Base-by-base conservation (phyloP, 2,888 invertebrate genomes). In the Callimorpha dominula region DNA sequence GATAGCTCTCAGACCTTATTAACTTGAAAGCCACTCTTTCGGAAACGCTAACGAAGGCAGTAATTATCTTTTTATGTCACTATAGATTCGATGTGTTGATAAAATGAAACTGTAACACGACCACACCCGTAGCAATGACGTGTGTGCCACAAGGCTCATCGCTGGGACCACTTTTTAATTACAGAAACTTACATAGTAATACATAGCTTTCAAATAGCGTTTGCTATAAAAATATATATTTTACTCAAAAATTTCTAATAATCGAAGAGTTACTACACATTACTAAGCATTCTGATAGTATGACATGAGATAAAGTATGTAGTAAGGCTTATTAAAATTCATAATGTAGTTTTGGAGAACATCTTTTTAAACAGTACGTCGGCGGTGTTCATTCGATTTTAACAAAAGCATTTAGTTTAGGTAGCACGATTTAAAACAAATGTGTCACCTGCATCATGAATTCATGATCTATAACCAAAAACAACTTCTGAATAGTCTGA, bases 31-130 rank as follows among this genome's bases (percentile, higher is more conserved):
- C 86, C 68, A 72, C 72, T 79, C 73, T 81, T 80, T 78, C 76
- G 72, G 79, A 77, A 20, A 12, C 66, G 73, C 78, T 70, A 80
- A 80, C 81, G 80, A 71, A 78, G 78, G 79, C 73, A 73, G 81
- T 86, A 88, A 90, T 89, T 90, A 87, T 83, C 79, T 77, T 82
- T 86, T 86, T 85, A 86, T 85, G 88, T 80, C 84, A 83, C 81
- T 80, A 81, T 85, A 83, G 85, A 87, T 87, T 76, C 82, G 64
- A 73, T 81, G 76, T 40, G 75, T 77, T 84, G 85, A 86, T 88
- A 87, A 87, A 82, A 81, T 70, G 67, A 64, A 80, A 73, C 71
- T 77, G 82, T 78, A 78, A 79, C 72, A 74, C 70, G 49, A 82
- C 88, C 88, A 80, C 88, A 72, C 89, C 89, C 81, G 11, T 65